Conservation (phyloP, 2,113 vertebrate species). For the Okapia johnstoni region DNA sequence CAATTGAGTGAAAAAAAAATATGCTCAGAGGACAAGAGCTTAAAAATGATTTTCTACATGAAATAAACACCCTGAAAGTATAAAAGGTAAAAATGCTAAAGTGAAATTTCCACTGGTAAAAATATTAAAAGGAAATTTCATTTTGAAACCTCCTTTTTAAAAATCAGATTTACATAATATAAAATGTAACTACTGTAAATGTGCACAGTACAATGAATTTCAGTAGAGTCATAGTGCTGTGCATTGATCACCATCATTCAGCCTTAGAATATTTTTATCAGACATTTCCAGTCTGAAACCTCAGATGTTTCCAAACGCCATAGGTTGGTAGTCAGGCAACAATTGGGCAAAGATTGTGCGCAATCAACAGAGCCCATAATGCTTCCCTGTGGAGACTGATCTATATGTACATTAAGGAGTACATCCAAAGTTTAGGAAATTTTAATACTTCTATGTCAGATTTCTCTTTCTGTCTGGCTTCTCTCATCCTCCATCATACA, state of each 20-base stretch:
- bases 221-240: not conserved
- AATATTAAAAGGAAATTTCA: not conserved
- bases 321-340: not conserved
- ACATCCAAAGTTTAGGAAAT: not conserved
- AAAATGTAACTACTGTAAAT: not conserved
- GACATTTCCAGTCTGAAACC: not conserved
- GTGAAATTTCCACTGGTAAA: conserved; percentile 1
- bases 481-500: not conserved
- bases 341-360: not conserved
- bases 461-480: not conserved
- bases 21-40: not conserved
- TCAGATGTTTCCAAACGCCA: not conserved
- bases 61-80: not conserved
- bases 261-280: not conserved
- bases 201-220: not conserved
- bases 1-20: not conserved
- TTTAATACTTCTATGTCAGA: not conserved
- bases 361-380: not conserved
- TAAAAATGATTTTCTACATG: conserved; percentile 9
- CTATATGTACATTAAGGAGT: accelerated
- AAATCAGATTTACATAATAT: not conserved
- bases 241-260: not conserved
- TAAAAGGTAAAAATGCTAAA: conserved; percentile 7
- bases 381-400: not conserved
- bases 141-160: not conserved